These are phyloP conservation scores for Phenacoccus solenopsis DNA, from an alignment of 1,140 invertebrate species.

Conservation along the genomic window DNA sequence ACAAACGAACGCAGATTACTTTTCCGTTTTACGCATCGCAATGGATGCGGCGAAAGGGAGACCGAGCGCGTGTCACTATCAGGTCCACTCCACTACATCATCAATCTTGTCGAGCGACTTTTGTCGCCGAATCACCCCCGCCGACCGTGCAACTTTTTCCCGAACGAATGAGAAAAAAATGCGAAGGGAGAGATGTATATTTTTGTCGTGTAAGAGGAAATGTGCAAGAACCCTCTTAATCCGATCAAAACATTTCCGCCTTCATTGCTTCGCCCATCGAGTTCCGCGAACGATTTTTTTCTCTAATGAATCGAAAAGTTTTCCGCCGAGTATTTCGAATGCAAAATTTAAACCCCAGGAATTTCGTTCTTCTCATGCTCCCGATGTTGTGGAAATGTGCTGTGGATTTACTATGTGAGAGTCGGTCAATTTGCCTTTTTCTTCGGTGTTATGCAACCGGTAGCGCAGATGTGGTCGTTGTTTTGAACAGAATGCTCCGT, in stretches of 20 bases:
- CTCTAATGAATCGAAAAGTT: no score
- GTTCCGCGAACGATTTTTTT: neutral
- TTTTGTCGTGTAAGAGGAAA: constrained; percentile 5
- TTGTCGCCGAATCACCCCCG: neutral
- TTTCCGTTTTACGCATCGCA: constrained; percentile 5
- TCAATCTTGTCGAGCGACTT: constrained; percentile 17
- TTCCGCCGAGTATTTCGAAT: no score
- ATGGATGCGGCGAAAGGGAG: neutral
- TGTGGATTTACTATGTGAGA: neutral
- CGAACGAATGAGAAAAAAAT: neutral
- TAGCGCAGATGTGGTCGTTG: neutral
- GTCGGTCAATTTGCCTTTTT: neutral
- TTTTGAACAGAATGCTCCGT: neutral
- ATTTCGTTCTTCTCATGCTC: no score
- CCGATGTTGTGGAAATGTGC: neutral
- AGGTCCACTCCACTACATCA: constrained; percentile 15
- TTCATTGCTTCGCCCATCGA: neutral
- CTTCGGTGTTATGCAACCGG: neutral
- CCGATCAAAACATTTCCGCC: constrained; percentile 9
- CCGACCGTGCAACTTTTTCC: neutral
- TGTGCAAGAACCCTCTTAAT: constrained; percentile 16
- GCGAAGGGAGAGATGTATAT: neutral
- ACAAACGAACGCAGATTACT: constrained; percentile 12
- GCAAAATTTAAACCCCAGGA: no score
- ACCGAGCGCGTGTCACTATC: constrained; percentile 12